Conservation (phyloP, 2,797 vertebrate genomes). For the Botia kubotai region DNA sequence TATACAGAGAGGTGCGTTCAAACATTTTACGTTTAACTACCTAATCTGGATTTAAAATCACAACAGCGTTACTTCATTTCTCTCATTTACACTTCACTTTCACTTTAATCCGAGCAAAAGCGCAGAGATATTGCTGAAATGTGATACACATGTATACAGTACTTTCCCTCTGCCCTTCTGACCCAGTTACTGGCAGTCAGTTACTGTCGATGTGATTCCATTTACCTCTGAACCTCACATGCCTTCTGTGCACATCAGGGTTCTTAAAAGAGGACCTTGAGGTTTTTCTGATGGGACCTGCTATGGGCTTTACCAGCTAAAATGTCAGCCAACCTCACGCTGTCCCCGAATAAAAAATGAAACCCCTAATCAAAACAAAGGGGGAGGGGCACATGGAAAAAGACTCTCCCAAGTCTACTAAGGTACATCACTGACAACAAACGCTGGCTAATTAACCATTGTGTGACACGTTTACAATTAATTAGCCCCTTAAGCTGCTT, state of each 20-base stretch:
- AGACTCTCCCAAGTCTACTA: slow-evolving; percentile 54
- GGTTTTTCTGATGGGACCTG: slow-evolving; percentile 32
- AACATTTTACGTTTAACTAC: neutral
- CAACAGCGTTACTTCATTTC: neutral
- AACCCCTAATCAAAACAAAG: neutral
- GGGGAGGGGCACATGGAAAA: slow-evolving; percentile 17
- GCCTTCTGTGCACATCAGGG: slow-evolving; percentile 17
- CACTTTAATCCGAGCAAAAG: slow-evolving; percentile 37
- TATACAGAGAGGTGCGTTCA: no score
- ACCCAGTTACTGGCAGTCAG: slow-evolving; percentile 49
- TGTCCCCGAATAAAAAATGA: slow-evolving; percentile 31
- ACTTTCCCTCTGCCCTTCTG: slow-evolving; percentile 44
- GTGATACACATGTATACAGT: slow-evolving; percentile 32
- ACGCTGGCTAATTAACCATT: slow-evolving; percentile 61
- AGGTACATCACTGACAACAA: slow-evolving; percentile 61
- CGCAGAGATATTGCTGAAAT: slow-evolving; percentile 40
- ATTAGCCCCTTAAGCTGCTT: slow-evolving; percentile 82
- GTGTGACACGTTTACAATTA: slow-evolving; percentile 70
- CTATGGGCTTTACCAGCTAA: slow-evolving; percentile 35
- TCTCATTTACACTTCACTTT: neutral
- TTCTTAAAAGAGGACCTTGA: slow-evolving; percentile 5
- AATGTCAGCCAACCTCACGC: slow-evolving; percentile 33
- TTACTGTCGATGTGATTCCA: slow-evolving; percentile 41
- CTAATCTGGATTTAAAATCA: neutral
- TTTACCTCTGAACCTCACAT: slow-evolving; percentile 49